Conservation (phyloP, 1,140 invertebrate species). For the Drosophila nannoptera region DNA sequence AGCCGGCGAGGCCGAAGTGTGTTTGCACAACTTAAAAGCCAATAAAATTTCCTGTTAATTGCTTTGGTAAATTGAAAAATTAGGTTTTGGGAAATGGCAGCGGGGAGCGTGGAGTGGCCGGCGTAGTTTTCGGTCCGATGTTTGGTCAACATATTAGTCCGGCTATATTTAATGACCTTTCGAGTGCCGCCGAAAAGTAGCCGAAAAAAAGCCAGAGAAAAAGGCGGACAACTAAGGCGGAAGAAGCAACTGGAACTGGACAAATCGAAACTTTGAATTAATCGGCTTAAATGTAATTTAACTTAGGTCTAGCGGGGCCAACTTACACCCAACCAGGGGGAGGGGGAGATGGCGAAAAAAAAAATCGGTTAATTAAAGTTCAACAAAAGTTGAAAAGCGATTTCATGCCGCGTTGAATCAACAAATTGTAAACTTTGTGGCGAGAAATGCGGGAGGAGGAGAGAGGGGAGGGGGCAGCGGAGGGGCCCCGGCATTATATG, state of each 20-base stretch:
- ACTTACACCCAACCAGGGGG: neutral
- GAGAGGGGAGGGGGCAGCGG: too few species aligned
- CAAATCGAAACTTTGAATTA: constrained; percentile 67
- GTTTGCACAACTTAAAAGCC: constrained; percentile 73
- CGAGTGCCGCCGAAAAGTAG: constrained; percentile 30
- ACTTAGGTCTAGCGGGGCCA: constrained; percentile 23
- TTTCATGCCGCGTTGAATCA: constrained; percentile 76
- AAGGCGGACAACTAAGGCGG: constrained; percentile 10
- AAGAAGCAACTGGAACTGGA: constrained; percentile 39
- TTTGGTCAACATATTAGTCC: constrained; percentile 64
- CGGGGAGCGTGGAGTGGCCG: constrained; percentile 16
- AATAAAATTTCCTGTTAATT: constrained; percentile 77
- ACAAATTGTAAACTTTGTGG: constrained; percentile 70
- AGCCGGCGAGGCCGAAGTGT: constrained; percentile 12
- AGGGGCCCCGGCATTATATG: constrained; percentile 58
- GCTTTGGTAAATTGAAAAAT: constrained; percentile 75
- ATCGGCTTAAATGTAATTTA: constrained; percentile 74
- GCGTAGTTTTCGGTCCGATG: constrained; percentile 44
- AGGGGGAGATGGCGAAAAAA: constrained; percentile 6
- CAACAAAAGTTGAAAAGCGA: constrained; percentile 73
- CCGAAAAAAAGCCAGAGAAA: too few species aligned
- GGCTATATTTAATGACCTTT: constrained; percentile 67
- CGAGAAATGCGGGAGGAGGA: neutral
- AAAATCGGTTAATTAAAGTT: constrained; percentile 78
- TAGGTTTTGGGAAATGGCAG: constrained; percentile 64